phyloP scores from a whole-genome alignment of 2,797 vertebrate genomes.

The Melanotaenia parkinsoni region DNA sequence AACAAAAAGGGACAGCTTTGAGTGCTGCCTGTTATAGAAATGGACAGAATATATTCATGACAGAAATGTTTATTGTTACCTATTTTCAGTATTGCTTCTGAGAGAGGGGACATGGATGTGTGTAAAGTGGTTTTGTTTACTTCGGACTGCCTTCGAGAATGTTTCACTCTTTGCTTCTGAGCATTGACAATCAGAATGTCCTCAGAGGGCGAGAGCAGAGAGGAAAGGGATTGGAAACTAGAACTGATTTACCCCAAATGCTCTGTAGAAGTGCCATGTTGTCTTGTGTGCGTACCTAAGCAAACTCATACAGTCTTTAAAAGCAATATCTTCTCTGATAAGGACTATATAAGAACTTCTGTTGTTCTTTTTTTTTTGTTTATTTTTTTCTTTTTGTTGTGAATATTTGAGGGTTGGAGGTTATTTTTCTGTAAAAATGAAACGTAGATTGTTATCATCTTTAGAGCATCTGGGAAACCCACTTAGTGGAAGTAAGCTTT shows the following conservation, averaged over 20 bases:
- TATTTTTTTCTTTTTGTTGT: conserved; percentile 62
- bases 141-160: conserved; percentile 80
- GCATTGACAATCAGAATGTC: conserved; percentile 82
- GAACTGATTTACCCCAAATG: conserved; percentile 67
- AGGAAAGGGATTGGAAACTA: conserved; percentile 48
- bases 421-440: conserved; percentile 74
- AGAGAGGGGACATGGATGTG: conserved; percentile 42
- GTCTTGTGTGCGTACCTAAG: conserved; percentile 77
- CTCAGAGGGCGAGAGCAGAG: conserved; percentile 25
- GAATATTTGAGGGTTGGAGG: conserved; percentile 67
- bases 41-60: conserved; percentile 65
- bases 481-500: conserved; percentile 62
- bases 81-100: conserved; percentile 79
- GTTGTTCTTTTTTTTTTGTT: conserved; percentile 46
- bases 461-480: conserved; percentile 62
- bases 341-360: conserved; percentile 75
- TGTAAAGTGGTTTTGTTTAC: conserved; percentile 75
- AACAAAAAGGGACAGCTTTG: conserved; percentile 37
- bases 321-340: conserved; percentile 83
- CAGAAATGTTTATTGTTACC: conserved; percentile 74
- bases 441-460: conserved; percentile 63
- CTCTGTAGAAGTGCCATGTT: conserved; percentile 83
- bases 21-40: conserved; percentile 58
- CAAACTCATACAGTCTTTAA: conserved; percentile 80
- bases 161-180: conserved; percentile 76